Evolutionary conservation across 2,113 vertebrate genomes (phyloP).

Genomic region (Echinops telfairi): DNA sequence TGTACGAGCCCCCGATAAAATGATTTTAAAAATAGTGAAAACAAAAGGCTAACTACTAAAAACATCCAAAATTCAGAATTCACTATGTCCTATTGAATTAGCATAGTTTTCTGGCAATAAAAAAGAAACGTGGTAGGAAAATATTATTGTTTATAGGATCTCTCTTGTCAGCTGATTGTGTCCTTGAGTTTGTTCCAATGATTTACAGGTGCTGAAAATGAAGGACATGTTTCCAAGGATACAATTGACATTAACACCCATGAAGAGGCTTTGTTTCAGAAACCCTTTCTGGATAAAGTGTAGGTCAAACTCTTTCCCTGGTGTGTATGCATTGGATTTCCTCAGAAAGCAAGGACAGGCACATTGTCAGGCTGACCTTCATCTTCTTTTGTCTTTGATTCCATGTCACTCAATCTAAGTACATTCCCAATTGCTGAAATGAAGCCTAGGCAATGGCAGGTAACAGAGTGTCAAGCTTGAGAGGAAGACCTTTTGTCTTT

Average conservation of each 20-base stretch:
- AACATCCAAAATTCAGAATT: slow-evolving; percentile 32
- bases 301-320: slow-evolving; percentile 23
- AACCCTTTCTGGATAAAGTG: slow-evolving; percentile 47
- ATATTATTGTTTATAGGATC: background rate
- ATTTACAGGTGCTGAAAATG: slow-evolving; percentile 12
- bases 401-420: slow-evolving; percentile 47
- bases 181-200: accelerated
- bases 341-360: slow-evolving; percentile 32
- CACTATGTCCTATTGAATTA: background rate
- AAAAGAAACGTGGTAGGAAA: background rate
- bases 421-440: background rate
- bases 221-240: background rate
- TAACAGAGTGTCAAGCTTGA: background rate
- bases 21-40: slow-evolving; percentile 67
- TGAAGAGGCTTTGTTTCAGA: slow-evolving; percentile 54
- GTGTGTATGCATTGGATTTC: slow-evolving; percentile 1
- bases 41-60: slow-evolving; percentile 64
- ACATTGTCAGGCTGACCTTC: slow-evolving; percentile 62
- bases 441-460: background rate
- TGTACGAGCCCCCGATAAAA: too few species aligned
- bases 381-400: slow-evolving; percentile 60
- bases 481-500: slow-evolving; percentile 32
- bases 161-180: background rate
- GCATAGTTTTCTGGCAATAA: background rate
- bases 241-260: background rate